phyloP scores from a whole-genome alignment of 2,113 vertebrate species.

The Ameiurus melas region DNA sequence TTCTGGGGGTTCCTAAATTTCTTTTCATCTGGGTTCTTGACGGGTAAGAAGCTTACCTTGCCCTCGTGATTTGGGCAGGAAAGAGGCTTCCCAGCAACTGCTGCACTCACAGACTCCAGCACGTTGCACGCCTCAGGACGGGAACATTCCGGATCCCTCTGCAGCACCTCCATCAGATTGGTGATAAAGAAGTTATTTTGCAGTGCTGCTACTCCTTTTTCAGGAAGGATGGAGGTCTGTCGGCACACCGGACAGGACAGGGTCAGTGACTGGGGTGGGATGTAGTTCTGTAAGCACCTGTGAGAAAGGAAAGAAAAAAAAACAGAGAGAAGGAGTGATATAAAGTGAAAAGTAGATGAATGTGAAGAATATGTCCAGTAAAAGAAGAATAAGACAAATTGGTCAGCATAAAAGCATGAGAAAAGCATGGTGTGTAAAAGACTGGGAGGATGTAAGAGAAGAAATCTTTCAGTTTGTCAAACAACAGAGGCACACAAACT shows the following conservation, averaged over 20 bases:
- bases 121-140: constrained; percentile 77
- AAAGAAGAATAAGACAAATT: neutral
- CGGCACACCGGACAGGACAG: constrained; percentile 90
- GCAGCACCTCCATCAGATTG: constrained; percentile 94
- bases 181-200: constrained; percentile 98
- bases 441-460: neutral
- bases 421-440: neutral
- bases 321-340: neutral
- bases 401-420: neutral
- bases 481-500: neutral
- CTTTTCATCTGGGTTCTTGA: neutral
- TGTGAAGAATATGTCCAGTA: neutral
- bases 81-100: constrained; percentile 82
- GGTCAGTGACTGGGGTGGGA: constrained; percentile 88
- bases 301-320: constrained; percentile 24
- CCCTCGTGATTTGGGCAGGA: constrained; percentile 95
- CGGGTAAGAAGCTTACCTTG: constrained; percentile 72
- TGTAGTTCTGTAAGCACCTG: constrained; percentile 92
- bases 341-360: neutral
- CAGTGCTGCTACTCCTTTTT: constrained; percentile 87
- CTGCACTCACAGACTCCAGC: constrained; percentile 80
- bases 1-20: neutral
- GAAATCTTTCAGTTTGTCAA: neutral
- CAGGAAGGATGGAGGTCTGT: constrained; percentile 92
- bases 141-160: constrained; percentile 78